phyloP scores from a whole-genome alignment of 2,797 vertebrate genomes.

The Acipenser ruthenus region DNA sequence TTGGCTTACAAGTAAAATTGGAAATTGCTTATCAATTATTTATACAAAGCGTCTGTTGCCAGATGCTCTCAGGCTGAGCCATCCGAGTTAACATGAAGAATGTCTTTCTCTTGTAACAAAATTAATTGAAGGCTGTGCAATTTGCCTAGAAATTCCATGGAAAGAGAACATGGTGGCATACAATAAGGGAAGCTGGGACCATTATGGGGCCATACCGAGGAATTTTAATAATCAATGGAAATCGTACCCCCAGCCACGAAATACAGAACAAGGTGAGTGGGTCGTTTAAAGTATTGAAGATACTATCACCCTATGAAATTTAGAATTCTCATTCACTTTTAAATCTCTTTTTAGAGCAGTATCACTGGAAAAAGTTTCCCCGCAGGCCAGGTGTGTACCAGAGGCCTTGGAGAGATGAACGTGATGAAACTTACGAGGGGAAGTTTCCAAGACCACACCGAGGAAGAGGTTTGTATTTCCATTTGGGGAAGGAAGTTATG shows the following conservation, averaged over 20 bases:
- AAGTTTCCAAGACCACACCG: background rate
- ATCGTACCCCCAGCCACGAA: slow-evolving; percentile 46
- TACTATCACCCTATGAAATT: too few relatives aligned
- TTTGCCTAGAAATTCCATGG: slow-evolving; percentile 37
- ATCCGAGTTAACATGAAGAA: too few relatives aligned
- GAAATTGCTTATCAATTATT: too few relatives aligned
- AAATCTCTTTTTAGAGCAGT: background rate
- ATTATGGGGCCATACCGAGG: slow-evolving; percentile 29
- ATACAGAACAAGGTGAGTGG: slow-evolving; percentile 22
- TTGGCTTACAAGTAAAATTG: too few relatives aligned
- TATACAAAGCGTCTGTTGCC: too few relatives aligned
- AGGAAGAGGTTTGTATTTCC: slow-evolving; percentile 5
- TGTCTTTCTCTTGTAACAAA: too few relatives aligned
- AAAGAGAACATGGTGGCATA: slow-evolving; percentile 20
- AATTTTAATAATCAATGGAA: slow-evolving; percentile 40
- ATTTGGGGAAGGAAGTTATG: too few relatives aligned
- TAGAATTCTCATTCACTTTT: too few relatives aligned
- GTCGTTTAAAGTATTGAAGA: too few relatives aligned
- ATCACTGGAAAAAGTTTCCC: background rate
- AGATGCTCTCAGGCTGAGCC: too few relatives aligned
- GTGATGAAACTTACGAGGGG: slow-evolving; percentile 4
- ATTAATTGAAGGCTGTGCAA: too few relatives aligned
- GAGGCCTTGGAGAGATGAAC: background rate
- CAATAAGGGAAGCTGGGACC: slow-evolving; percentile 29
- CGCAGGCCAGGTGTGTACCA: background rate